Conservation (phyloP, 2,797 vertebrate species). For the Lophius americanus region DNA sequence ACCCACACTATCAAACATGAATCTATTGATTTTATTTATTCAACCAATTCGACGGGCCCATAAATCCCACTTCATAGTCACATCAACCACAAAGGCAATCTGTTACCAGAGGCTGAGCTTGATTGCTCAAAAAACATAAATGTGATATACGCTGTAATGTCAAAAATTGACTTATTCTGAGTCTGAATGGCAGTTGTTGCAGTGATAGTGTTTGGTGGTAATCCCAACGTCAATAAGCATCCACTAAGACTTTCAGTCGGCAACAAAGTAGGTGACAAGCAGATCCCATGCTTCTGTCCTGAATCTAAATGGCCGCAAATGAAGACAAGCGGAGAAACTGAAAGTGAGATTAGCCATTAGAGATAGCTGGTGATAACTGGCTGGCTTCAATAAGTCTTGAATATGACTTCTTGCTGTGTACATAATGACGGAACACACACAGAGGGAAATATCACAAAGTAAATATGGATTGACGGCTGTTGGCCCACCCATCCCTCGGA, state of each 20-base stretch:
- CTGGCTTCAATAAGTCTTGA: slow-evolving; percentile 33
- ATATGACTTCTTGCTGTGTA: slow-evolving; percentile 32
- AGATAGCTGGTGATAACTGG: slow-evolving; percentile 21
- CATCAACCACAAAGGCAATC: slow-evolving; percentile 55
- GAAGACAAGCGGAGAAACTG: slow-evolving; percentile 29
- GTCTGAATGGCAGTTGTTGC: slow-evolving; percentile 32
- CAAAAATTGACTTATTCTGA: slow-evolving; percentile 18
- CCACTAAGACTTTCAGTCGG: slow-evolving; percentile 37
- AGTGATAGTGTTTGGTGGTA: slow-evolving; percentile 28
- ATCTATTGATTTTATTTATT: slow-evolving; percentile 73
- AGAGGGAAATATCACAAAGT: slow-evolving; percentile 34
- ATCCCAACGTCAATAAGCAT: slow-evolving; percentile 60
- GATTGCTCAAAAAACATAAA: slow-evolving; percentile 52
- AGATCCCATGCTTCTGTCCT: slow-evolving; percentile 33
- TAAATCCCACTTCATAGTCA: slow-evolving; percentile 69
- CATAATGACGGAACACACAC: slow-evolving; percentile 29
- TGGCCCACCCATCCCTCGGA: slow-evolving; percentile 21
- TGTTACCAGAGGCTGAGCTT: slow-evolving; percentile 34
- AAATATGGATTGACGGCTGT: slow-evolving; percentile 37
- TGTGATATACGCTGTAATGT: slow-evolving; percentile 36
- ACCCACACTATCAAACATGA: slow-evolving; percentile 64
- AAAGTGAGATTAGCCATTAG: slow-evolving; percentile 42
- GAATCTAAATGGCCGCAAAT: slow-evolving; percentile 53
- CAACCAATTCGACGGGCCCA: slow-evolving; percentile 49
- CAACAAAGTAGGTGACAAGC: slow-evolving; percentile 64